phyloP scores from a whole-genome alignment of 2,797 vertebrate genomes.

The Spinus olivaceus region DNA sequence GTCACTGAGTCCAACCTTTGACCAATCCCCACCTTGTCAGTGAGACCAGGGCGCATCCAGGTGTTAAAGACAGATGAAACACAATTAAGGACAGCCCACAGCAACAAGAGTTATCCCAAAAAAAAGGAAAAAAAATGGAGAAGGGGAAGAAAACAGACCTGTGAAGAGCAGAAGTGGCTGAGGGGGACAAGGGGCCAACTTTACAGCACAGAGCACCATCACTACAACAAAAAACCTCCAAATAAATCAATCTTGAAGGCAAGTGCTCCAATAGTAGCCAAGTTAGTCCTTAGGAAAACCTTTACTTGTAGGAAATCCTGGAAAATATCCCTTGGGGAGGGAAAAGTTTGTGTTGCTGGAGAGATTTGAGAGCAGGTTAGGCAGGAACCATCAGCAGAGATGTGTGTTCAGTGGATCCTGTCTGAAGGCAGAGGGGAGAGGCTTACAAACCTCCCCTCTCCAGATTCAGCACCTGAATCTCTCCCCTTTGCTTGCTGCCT shows the following conservation, averaged over 20 bases:
- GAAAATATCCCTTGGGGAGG: neutral
- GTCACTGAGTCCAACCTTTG: neutral
- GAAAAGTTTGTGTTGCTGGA: neutral
- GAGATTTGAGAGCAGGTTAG: neutral
- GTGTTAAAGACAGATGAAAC: neutral
- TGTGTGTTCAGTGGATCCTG: neutral
- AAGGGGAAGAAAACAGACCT: neutral
- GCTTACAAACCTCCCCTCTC: neutral
- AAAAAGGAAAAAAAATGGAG: neutral
- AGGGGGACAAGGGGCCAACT: neutral
- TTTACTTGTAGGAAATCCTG: neutral
- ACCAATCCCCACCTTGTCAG: neutral
- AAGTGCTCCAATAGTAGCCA: neutral
- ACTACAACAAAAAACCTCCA: rapidly evolving
- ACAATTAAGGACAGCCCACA: neutral
- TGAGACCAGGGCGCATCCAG: neutral
- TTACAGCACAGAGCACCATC: neutral
- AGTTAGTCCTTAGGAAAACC: neutral
- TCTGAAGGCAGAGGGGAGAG: neutral
- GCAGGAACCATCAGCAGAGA: neutral
- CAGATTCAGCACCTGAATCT: neutral
- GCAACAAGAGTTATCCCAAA: neutral
- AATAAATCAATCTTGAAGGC: neutral
- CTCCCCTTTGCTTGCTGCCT: neutral
- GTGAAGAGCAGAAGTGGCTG: neutral